Base-by-base conservation (phyloP, 2,113 vertebrate genomes). In the Anser brachyrhynchus region DNA sequence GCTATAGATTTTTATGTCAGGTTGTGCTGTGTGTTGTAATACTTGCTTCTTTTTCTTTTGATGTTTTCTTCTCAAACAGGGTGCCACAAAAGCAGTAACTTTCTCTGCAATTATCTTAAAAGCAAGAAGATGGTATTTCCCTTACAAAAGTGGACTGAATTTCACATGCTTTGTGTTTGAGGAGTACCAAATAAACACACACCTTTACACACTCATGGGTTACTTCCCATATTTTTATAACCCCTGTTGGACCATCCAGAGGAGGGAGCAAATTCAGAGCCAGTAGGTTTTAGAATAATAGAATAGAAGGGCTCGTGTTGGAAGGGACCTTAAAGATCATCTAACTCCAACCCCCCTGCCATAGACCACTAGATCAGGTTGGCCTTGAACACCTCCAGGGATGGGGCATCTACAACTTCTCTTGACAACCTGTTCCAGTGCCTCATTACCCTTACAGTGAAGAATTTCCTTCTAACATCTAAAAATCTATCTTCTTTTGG, bases 1-100 rank as follows among this genome's bases (percentile, higher is more conserved):
- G 83, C 43, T 83, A 49, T 75, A 84, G 96, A 93, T 92, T 76
- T 87, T 33, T 76, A 95, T 97, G 91, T 70, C 75, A 88, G 87
- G 54, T 76, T 85, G 65, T 94, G 20, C 10, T 89, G 89, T 91
- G 70, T 83, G 81, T 90, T 94, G 57, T 57, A 92, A 49, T 41
- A 91, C 92, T 57, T 79, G 25, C 15, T 86, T 57, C 26, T 44
- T 81, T 76, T 93, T 83, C 46, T 73, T 87, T 73, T 62, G n/a
- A 39, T 74, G 16, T 8, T 9, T 2, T 4, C 28, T 61, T 87
- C 75, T 76, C n/a, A 90, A 76, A 82, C 10, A 84, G n/a, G 37
- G n/a, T 73, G n/a, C 22, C n/a, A 75, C 20, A 70, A 94, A 88
- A 54, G 58, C 65, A 91, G 44, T 26, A 69, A 25, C 8, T 73